Conservation (phyloP, 92 coral and sea anemone species). For the Epizoanthus stellaris region DNA sequence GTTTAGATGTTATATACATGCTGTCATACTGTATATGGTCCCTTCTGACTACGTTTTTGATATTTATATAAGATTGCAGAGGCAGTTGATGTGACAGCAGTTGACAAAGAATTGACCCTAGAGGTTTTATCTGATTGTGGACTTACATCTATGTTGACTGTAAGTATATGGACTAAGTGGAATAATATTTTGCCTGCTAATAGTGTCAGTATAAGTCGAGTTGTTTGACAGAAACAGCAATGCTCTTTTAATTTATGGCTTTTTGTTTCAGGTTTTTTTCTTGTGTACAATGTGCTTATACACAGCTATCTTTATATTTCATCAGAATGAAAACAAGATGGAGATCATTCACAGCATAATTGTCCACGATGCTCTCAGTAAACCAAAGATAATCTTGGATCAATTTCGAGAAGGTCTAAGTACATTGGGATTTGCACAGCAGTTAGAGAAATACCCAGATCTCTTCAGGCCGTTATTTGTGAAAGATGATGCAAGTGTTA, state of each 20-base stretch:
- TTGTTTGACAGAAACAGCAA: too few relatives aligned
- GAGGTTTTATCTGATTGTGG: constrained; percentile 56
- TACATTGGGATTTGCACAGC: constrained; percentile 6
- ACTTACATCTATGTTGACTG: constrained; percentile 54
- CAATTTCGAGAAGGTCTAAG: constrained; percentile 22
- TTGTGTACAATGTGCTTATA: too few relatives aligned
- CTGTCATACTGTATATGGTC: too few relatives aligned
- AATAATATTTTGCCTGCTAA: too few relatives aligned
- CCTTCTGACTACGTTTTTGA: too few relatives aligned
- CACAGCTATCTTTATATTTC: background rate
- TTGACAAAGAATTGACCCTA: constrained; percentile 61
- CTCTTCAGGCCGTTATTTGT: too few relatives aligned
- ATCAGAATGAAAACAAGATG: constrained; percentile 20
- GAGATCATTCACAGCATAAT: constrained; percentile 16
- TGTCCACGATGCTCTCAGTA: constrained; percentile 13
- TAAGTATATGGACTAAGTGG: constrained; percentile 36
- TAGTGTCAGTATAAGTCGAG: too few relatives aligned
- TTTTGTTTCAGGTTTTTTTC: too few relatives aligned
- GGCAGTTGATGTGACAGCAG: constrained; percentile 49
- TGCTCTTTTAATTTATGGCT: too few relatives aligned
- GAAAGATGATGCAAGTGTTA: too few relatives aligned
- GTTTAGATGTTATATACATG: too few relatives aligned
- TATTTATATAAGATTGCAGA: constrained; percentile 45
- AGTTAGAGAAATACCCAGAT: too few relatives aligned
- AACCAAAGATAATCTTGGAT: constrained; percentile 16